Evolutionary conservation across 2,888 invertebrate species (phyloP), one percentile per base, ranked within the genome.

Genomic region (Hypercompe scribonia): DNA sequence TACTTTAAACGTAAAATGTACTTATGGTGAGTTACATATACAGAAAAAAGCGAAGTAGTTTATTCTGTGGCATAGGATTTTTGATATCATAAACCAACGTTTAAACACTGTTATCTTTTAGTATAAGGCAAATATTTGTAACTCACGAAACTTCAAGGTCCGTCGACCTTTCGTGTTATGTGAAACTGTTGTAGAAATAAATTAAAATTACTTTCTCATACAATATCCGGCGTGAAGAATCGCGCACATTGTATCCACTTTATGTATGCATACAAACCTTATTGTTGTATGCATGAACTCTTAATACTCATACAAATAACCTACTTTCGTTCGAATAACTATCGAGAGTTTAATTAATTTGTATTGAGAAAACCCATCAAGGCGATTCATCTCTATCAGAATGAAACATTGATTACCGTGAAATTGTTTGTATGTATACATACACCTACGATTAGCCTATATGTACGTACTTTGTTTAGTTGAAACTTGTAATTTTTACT

Each of bases 61-160:
- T 33, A 68, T 33, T 64, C 24, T 64, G 34, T 74, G 58, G 58
- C 28, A 28, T n/a, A 36, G 33, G 74, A 74, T 78, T 85, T 88
- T 50, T 68, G 66, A 72, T 72, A 68, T 65, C 54, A 90, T 89
- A 90, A 89, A 83, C 77, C 69, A 76, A 82, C 80, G 79, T 82
- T 82, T 78, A 76, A 81, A 82, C 80, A 76, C 75, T 74, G 79
- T 86, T 88, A 91, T 90, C 79, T 83, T 84, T 84, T 82, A 76
- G 75, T 76, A 76, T 74, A 86, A 69, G 76, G 81, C 87, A 90
- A 91, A 93, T 90, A 90, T 93, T 92, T 89, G 87, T 78, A 76
- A 84, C 77, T 83, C 82, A 76, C 77, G 81, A 78, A 61, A 81
- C 81, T 86, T 88, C 89, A 90, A 91, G 89, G 90, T 86, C 85